A percentile compares a stretch with the other conserved stretches of the same genome.
phyloP scores from a whole-genome alignment of 1,140 invertebrate species.

The Nasonia giraulti region DNA sequence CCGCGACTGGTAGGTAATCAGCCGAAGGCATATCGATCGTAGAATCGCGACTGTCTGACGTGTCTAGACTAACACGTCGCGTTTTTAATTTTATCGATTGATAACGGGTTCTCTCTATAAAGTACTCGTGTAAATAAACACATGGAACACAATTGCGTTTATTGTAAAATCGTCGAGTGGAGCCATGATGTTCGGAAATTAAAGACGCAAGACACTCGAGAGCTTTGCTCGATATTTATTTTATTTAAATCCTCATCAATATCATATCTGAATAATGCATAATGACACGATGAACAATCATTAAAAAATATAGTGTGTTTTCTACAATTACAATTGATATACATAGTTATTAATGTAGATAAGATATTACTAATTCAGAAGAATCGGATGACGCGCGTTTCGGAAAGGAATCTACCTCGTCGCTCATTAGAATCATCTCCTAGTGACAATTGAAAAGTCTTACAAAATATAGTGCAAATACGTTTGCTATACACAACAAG shows the following conservation, averaged over 20 bases:
- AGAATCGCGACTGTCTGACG: no score
- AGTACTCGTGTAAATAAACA: no score
- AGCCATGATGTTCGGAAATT: not conserved
- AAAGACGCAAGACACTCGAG: not conserved
- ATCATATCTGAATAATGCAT: conserved; percentile 53
- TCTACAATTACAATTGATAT: conserved; percentile 70
- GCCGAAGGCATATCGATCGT: not conserved
- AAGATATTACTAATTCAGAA: conserved; percentile 58
- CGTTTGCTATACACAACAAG: conserved; percentile 68
- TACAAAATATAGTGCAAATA: conserved; percentile 72
- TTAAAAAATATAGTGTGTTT: conserved; percentile 73
- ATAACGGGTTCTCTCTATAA: no score
- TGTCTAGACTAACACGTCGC: no score
- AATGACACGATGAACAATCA: conserved; percentile 64
- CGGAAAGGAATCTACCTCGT: conserved; percentile 42
- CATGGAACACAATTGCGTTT: no score
- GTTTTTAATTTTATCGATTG: no score
- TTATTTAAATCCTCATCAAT: conserved; percentile 56
- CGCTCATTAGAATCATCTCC: conserved; percentile 45
- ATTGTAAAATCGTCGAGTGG: not conserved
- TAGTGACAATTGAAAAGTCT: conserved; percentile 66
- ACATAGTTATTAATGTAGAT: conserved; percentile 56
- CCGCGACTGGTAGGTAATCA: not conserved
- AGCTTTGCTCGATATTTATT: conserved; percentile 45
- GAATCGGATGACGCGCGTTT: conserved; percentile 49